Evolutionary conservation across 2,888 invertebrate species (phyloP).

Genomic region (Belgica antarctica): DNA sequence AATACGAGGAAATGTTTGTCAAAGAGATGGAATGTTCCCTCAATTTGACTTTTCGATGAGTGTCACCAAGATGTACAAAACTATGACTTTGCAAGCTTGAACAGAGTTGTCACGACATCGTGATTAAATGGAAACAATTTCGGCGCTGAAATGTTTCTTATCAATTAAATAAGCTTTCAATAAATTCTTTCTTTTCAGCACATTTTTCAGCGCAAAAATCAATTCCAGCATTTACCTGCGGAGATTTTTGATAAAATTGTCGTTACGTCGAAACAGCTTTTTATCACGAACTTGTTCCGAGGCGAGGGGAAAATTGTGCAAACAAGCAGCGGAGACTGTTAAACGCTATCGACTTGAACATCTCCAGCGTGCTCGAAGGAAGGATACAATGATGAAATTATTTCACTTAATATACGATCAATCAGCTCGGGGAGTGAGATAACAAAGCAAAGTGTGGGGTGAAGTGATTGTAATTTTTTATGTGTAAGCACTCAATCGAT

Average conservation of each 20-base stretch:
- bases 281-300: too few relatives aligned
- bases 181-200: too few relatives aligned
- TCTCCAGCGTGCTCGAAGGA: neutral
- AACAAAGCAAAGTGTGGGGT: neutral
- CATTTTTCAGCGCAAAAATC: too few relatives aligned
- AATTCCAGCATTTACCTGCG: too few relatives aligned
- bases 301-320: too few relatives aligned
- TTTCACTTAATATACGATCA: constrained; percentile 12
- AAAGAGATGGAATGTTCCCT: constrained; percentile 20
- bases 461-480: neutral
- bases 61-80: neutral
- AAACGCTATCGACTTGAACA: neutral
- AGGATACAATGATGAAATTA: constrained; percentile 24
- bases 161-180: too few relatives aligned
- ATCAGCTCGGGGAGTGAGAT: neutral
- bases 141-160: too few relatives aligned
- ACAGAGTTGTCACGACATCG: neutral
- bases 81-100: constrained; percentile 1
- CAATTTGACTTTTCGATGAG: constrained; percentile 7
- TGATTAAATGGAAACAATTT: too few relatives aligned
- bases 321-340: neutral
- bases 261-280: too few relatives aligned
- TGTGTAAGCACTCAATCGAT: neutral
- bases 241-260: too few relatives aligned
- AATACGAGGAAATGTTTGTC: constrained; percentile 24